Percentiles rank a stretch among this genome's conserved stretches.
Evolutionary conservation across 2,888 invertebrate species (phyloP).

Genomic region (Apodemia hepburni): DNA sequence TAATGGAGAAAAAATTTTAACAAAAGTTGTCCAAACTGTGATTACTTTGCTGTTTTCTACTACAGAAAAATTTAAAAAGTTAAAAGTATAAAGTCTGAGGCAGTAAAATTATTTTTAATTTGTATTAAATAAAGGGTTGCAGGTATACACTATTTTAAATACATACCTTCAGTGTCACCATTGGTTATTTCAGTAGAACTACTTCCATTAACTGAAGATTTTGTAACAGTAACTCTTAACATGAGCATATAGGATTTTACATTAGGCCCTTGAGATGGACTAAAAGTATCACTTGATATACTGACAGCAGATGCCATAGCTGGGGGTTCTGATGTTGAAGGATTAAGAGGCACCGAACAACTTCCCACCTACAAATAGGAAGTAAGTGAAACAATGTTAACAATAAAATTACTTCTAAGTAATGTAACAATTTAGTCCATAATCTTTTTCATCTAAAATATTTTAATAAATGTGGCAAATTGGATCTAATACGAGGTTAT

Average conservation of each 20-base stretch:
- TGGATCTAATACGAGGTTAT: too few relatives aligned
- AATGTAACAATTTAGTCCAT: too few relatives aligned
- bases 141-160: background rate
- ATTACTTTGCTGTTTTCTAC: too few relatives aligned
- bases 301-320: slow-evolving; percentile 89
- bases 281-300: slow-evolving; percentile 92
- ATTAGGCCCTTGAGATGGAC: slow-evolving; percentile 87
- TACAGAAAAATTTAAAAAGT: too few relatives aligned
- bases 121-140: too few relatives aligned
- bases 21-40: too few relatives aligned
- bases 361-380: slow-evolving; percentile 77
- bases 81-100: too few relatives aligned
- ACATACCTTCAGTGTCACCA: slow-evolving; percentile 72
- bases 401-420: too few relatives aligned
- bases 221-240: slow-evolving; percentile 83
- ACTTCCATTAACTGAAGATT: slow-evolving; percentile 44
- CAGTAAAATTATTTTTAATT: too few relatives aligned
- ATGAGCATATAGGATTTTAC: slow-evolving; percentile 91
- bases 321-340: slow-evolving; percentile 81
- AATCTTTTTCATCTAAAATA: too few relatives aligned
- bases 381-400: too few relatives aligned
- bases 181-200: slow-evolving; percentile 71
- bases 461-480: too few relatives aligned
- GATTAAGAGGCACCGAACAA: slow-evolving; percentile 88
- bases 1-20: background rate